Evolutionary conservation across 2,113 vertebrate genomes (phyloP).

Genomic region (Albula glossodonta): DNA sequence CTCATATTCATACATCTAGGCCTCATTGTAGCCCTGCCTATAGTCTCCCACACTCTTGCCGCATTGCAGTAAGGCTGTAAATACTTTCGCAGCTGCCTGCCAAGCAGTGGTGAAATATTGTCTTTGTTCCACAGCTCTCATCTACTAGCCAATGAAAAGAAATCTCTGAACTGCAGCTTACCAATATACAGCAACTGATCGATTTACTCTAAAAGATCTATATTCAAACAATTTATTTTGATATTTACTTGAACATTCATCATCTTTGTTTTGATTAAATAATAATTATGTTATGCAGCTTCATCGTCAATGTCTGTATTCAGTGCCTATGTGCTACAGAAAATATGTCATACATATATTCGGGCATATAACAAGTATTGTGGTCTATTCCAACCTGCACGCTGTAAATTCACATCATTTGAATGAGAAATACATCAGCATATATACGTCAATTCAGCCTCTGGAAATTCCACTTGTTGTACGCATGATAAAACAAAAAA

Average conservation of each 20-base stretch:
- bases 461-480: too few relatives aligned
- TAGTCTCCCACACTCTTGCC: conserved; percentile 67
- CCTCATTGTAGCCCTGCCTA: conserved; percentile 26
- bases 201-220: background rate
- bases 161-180: conserved; percentile 25
- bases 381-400: too few relatives aligned
- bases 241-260: background rate
- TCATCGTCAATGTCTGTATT: background rate
- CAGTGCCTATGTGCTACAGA: background rate
- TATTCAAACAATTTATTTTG: background rate
- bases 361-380: too few relatives aligned
- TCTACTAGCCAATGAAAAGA: conserved; percentile 59
- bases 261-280: background rate
- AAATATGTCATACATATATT: too few relatives aligned
- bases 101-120: conserved; percentile 95
- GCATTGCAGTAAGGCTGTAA: conserved; percentile 98
- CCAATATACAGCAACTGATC: background rate
- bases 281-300: background rate
- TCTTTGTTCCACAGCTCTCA: conserved; percentile 86
- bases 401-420: too few relatives aligned
- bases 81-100: conserved; percentile 99
- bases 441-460: too few relatives aligned
- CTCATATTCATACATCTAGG: background rate
- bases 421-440: too few relatives aligned
- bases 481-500: too few relatives aligned